Evolutionary conservation across 2,888 invertebrate genomes (phyloP), one percentile per base, ranked within the genome.

Genomic region (Rhamnusium bicolor): DNA sequence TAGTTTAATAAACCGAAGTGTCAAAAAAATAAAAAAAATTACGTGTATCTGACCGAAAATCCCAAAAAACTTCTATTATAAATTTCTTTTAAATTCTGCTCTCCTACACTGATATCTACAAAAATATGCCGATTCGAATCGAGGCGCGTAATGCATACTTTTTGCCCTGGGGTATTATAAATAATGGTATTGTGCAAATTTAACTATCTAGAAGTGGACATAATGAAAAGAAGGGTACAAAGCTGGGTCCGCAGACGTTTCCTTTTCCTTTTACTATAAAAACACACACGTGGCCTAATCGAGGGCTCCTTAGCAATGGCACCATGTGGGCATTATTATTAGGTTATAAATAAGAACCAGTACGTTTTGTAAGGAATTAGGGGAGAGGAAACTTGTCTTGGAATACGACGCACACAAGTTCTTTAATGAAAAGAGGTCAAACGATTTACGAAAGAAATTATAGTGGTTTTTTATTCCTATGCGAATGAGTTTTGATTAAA

Each of bases 321-420:
- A 67, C 67, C 67, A 56, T 67, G 67, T 56, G 54, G 67, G 40
- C 56, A 56, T 67, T 67, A 67, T 67, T 54, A 67, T 67, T 54
- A 21, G 40, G 56, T 56, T 67, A 67, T 67, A 67, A 67, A 67
- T 67, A 53, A 51, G 40, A 56, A 67, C 67, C 54, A 46, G 67
- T 67, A 40, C 24, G 16, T 54, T 65, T 65, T 65, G 54, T 53
- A 19, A 53, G 40, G 53, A 49, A 21, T 12, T 18, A 12, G 10
- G 53, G 53, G 32, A 32, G 14, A 12, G 32, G 14, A 53, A 29
- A 53, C 32, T 19, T 19, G 40, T 67, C 56, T 56, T 46, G 47
- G 65, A 40, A 67, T 56, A 56, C 53, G 10, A 53, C 49, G 65
- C 32, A 54, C 65, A 65, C 67, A 46, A 67, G 67, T 14, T 67